Conservation (phyloP, 2,888 invertebrate genomes). For the Chouioia cunea region DNA sequence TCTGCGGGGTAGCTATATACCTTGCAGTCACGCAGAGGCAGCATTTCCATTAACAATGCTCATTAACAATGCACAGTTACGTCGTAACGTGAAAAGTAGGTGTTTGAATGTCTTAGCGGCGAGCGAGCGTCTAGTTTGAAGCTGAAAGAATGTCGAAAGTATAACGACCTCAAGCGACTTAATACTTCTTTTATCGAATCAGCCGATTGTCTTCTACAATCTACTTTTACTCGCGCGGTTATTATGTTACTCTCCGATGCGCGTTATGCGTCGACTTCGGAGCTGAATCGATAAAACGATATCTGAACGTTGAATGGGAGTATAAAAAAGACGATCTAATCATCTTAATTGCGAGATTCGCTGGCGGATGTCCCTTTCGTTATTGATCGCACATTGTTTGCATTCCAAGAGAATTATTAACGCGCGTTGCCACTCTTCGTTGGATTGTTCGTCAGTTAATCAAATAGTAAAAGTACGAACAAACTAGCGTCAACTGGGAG, state of each 20-base stretch:
- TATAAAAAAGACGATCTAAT: constrained; percentile 16
- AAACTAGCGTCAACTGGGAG: no score
- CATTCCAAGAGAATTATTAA: constrained; percentile 3
- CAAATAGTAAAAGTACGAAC: no score
- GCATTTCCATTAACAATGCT: constrained; percentile 46
- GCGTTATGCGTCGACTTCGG: neutral
- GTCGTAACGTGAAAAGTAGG: constrained; percentile 46
- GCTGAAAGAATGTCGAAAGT: constrained; percentile 38
- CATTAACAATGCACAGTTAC: constrained; percentile 48
- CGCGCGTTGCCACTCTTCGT: no score
- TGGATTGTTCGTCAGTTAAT: no score
- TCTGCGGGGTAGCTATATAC: constrained; percentile 23
- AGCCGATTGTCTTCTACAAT: neutral
- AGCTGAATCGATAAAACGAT: neutral
- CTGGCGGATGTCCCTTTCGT: constrained; percentile 42
- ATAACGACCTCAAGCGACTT: constrained; percentile 20
- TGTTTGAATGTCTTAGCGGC: constrained; percentile 28
- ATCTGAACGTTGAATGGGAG: constrained; percentile 15
- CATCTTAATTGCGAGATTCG: constrained; percentile 22
- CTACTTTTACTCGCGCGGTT: neutral
- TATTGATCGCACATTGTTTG: constrained; percentile 32
- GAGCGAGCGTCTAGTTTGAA: constrained; percentile 7
- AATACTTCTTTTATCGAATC: constrained; percentile 23
- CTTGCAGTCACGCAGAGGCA: constrained; percentile 39
- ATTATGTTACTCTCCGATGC: constrained; percentile 1